phyloP scores from a whole-genome alignment of 2,888 invertebrate species.

The Mylabris sibirica region DNA sequence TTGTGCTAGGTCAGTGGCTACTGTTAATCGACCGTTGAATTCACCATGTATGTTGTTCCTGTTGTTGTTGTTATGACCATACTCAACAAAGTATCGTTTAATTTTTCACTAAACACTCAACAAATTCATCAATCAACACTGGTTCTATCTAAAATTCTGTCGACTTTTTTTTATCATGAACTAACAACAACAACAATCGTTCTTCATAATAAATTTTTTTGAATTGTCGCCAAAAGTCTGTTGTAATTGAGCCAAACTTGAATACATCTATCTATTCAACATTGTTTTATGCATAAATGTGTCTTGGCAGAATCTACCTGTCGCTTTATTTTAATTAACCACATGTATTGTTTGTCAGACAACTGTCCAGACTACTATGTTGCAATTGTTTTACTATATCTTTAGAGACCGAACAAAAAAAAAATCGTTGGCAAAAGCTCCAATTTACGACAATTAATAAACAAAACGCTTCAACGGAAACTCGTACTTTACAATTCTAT shows the following conservation, averaged over 20 bases:
- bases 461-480: background rate
- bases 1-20: slow-evolving; percentile 39
- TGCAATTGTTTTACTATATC: background rate
- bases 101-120: slow-evolving; percentile 30
- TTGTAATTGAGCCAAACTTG: background rate
- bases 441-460: background rate
- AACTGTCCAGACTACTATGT: background rate
- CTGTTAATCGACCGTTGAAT: slow-evolving; percentile 15
- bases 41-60: background rate
- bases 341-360: background rate
- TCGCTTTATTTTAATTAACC: background rate
- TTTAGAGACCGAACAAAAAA: background rate
- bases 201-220: background rate
- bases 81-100: slow-evolving; percentile 33
- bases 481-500: background rate
- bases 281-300: background rate
- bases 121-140: slow-evolving; percentile 17
- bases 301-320: background rate
- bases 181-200: too few species aligned
- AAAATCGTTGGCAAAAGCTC: background rate
- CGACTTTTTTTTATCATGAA: background rate
- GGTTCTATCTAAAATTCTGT: background rate
- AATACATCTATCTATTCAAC: background rate
- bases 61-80: slow-evolving; percentile 23
- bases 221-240: background rate